These are phyloP conservation scores for Caenorhabditis elegans DNA, from an alignment of 1,140 invertebrate species.

Conservation along the genomic window WBcel235 BX284605.5:8089501-8090000, in stretches of 20 bases:
- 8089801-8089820: neutral
- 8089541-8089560: neutral
- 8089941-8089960: neutral
- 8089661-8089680: neutral
- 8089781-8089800: neutral
- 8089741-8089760: neutral
- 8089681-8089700: neutral
- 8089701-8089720: neutral
- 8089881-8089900: neutral
- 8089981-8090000: neutral
- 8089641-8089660: neutral
- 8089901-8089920: constrained; percentile 14
- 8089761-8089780: neutral
- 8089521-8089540: neutral
- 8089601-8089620: neutral
- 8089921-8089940: neutral
- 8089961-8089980: neutral
- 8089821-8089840: neutral
- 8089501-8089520: neutral
- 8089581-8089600: neutral
- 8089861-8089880: neutral
- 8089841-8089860: no score
- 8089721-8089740: neutral
- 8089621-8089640: neutral
- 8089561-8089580: neutral